Percentiles rank a stretch among this genome's conserved stretches.
These are phyloP conservation scores for Elaphurus davidianus DNA, from an alignment of 2,113 vertebrate genomes.

Conservation along the genomic window DNA sequence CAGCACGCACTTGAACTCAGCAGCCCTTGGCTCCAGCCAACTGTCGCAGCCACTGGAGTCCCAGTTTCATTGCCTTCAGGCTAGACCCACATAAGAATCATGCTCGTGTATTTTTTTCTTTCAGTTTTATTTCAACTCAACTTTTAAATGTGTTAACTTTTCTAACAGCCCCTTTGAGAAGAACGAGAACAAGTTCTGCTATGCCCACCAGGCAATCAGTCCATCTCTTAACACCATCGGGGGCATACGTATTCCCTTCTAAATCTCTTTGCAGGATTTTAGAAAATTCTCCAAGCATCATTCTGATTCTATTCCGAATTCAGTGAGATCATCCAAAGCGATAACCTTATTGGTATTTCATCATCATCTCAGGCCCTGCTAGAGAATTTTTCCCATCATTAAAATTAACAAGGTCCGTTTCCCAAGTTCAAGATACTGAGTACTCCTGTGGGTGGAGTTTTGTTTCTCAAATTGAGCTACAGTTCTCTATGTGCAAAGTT, in stretches of 20 bases:
- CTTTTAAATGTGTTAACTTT: background rate
- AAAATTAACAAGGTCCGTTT: constrained; percentile 80
- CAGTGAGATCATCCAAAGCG: constrained; percentile 22
- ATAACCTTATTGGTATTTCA: constrained; percentile 43
- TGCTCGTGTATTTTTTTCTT: background rate
- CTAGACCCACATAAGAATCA: background rate
- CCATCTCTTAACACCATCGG: too few species aligned
- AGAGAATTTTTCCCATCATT: constrained; percentile 73
- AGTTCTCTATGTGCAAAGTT: constrained; percentile 68
- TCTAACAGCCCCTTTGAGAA: background rate
- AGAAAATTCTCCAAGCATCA: background rate
- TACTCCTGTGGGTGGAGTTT: constrained; percentile 68
- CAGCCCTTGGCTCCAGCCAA: background rate
- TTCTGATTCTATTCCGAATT: background rate
- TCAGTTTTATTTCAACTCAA: background rate
- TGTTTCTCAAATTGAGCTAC: constrained; percentile 74
- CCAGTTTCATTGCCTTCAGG: background rate
- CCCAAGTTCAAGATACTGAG: constrained; percentile 40
- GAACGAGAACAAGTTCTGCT: background rate
- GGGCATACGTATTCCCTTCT: background rate
- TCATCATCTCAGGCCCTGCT: constrained; percentile 35
- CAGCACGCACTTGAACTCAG: background rate
- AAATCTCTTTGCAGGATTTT: background rate
- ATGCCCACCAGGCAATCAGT: background rate
- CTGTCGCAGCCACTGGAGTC: rapidly evolving